Base-by-base conservation (phyloP, 2,797 vertebrate species). In the Enteromius treurensis region DNA sequence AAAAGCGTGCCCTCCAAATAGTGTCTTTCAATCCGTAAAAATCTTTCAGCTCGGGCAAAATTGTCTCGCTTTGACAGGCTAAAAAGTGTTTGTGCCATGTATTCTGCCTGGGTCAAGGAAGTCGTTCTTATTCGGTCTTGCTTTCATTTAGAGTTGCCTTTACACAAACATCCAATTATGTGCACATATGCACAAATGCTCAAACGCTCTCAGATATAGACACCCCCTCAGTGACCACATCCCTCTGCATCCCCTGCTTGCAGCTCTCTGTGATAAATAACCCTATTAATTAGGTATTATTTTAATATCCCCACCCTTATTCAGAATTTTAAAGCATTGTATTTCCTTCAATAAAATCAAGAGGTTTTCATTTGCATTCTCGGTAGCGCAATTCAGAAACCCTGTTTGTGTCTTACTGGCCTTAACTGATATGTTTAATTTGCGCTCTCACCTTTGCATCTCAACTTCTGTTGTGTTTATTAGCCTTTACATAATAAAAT, bases 341-440 rank as follows among this genome's bases (percentile, higher is more conserved):
- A 29, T 71, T 49, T 29, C 14, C 8, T 26, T 51, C 21, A 51
- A 32, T 73, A 0, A 13, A 34, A 53, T n/a, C 2, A n/a, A 53
- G 3, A 19, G 62, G 29, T 9, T 71, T 71, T 6, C 3, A 21
- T 32, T 74, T 53, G 29, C 32, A 14, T 75, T 55, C 29, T 74
- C 49, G 10, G 8, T 9, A 8, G 6, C 0, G 0, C 51, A 37
- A 75, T 55, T 55, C 11, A 75, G 2, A 55, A 13, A 55, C 9
- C 29, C 10, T 53, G 19, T 55, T 74, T 6, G 21, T 19, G 9
- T 55, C 51, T 55, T 55, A 40, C 51, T 40, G 19, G 2, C 32
- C 1, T 75, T 55, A 71, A 53, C 82, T 90, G 87, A 77, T 88
- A 32, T 78, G n/a, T 37, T 47, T 29, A 74, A 15, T 76, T 65